phyloP scores from a whole-genome alignment of 2,888 invertebrate genomes.

The Diadegma fenestrale region DNA sequence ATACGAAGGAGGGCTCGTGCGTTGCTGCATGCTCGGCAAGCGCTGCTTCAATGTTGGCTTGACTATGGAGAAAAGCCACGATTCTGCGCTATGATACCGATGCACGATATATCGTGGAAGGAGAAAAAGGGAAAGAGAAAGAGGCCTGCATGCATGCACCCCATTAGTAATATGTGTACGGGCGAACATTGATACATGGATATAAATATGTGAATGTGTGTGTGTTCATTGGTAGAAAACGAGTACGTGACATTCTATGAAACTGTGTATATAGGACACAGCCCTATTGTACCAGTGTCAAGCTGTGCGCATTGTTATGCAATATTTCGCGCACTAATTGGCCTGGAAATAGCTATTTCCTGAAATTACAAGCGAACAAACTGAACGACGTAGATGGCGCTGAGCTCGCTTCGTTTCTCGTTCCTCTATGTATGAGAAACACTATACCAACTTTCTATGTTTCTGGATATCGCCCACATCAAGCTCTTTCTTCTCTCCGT shows the following conservation, averaged over 20 bases:
- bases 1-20: slow-evolving; percentile 33
- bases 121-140: background rate
- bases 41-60: slow-evolving; percentile 34
- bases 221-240: slow-evolving; percentile 40
- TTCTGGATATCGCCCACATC: background rate
- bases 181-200: background rate
- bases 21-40: slow-evolving; percentile 3
- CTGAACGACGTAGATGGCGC: slow-evolving; percentile 22
- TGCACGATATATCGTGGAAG: slow-evolving; percentile 43
- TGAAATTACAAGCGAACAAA: slow-evolving; percentile 75
- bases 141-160: slow-evolving; percentile 11
- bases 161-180: slow-evolving; percentile 17
- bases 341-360: slow-evolving; percentile 79
- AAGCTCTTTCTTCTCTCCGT: slow-evolving; percentile 13
- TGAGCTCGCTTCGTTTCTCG: slow-evolving; percentile 21
- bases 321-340: slow-evolving; percentile 81
- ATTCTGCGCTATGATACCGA: slow-evolving; percentile 52
- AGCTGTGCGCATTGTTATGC: slow-evolving; percentile 78
- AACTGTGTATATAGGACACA: slow-evolving; percentile 49
- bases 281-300: slow-evolving; percentile 76
- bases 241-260: slow-evolving; percentile 61
- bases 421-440: background rate
- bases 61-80: slow-evolving; percentile 39
- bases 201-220: background rate
- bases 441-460: slow-evolving; percentile 23